A percentile compares a stretch with the other conserved stretches of the same genome.
phyloP scores from a whole-genome alignment of 2,888 invertebrate genomes.

The Nemotelus pantherinus region DNA sequence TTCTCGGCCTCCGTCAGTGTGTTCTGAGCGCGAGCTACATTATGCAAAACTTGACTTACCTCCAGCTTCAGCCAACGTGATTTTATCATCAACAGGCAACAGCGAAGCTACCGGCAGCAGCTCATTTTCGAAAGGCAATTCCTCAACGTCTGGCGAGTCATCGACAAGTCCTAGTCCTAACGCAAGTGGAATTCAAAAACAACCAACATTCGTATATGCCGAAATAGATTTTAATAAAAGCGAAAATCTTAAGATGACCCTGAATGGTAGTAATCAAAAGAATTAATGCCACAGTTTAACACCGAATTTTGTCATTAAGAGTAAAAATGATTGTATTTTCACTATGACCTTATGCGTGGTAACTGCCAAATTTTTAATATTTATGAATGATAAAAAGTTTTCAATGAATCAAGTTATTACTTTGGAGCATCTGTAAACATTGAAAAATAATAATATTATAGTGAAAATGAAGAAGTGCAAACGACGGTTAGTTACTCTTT shows the following conservation, averaged over 20 bases:
- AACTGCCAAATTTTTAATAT: slow-evolving; percentile 34
- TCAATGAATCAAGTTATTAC: not conserved
- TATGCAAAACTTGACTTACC: slow-evolving; percentile 75
- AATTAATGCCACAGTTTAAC: slow-evolving; percentile 9
- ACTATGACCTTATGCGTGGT: not conserved
- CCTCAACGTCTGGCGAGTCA: slow-evolving; percentile 55
- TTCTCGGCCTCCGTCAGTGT: slow-evolving; percentile 59
- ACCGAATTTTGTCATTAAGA: slow-evolving; percentile 6
- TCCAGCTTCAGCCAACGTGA: slow-evolving; percentile 44
- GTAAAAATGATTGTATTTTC: not conserved
- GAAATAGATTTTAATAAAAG: slow-evolving; percentile 82
- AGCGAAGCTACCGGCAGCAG: slow-evolving; percentile 55
- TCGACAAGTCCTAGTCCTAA: slow-evolving; percentile 58
- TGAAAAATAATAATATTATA: no score
- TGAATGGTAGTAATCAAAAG: slow-evolving; percentile 47
- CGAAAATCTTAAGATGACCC: slow-evolving; percentile 64
- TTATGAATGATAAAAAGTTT: not conserved
- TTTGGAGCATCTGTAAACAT: no score
- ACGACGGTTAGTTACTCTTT: no score
- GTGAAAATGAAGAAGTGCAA: no score
- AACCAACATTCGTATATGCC: slow-evolving; percentile 73
- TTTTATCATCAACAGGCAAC: slow-evolving; percentile 51
- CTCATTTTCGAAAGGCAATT: slow-evolving; percentile 54
- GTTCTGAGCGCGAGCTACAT: slow-evolving; percentile 67
- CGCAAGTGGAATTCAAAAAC: slow-evolving; percentile 56